These are phyloP conservation scores for Falco columbarius DNA, from an alignment of 2,797 vertebrate genomes.

Conservation along the genomic window DNA sequence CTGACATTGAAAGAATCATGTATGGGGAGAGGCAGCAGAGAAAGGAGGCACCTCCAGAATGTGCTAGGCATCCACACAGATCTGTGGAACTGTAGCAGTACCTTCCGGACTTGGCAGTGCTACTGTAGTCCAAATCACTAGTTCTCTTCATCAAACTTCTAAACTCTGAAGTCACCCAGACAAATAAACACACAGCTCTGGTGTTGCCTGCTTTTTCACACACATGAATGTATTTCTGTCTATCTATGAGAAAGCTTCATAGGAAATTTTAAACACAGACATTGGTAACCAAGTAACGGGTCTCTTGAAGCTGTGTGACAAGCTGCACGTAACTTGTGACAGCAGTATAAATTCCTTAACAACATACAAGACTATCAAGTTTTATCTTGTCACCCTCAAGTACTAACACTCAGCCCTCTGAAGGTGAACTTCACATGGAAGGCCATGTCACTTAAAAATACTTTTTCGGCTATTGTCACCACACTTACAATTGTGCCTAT, in stretches of 20 bases:
- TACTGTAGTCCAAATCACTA: background rate
- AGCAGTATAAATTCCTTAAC: background rate
- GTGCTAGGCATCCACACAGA: background rate
- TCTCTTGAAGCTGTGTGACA: background rate
- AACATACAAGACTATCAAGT: rapidly evolving
- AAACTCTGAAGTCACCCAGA: background rate
- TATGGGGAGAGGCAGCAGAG: background rate
- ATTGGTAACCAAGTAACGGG: background rate
- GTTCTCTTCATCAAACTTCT: background rate
- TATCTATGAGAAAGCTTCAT: background rate
- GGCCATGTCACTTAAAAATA: background rate
- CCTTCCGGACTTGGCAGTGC: background rate
- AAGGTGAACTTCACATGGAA: background rate
- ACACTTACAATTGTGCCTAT: background rate
- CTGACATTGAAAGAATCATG: background rate
- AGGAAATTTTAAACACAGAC: background rate
- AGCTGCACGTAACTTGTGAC: background rate
- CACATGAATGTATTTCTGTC: background rate
- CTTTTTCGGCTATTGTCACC: background rate
- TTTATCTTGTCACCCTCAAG: background rate
- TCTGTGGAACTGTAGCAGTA: background rate
- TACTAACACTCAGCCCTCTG: background rate
- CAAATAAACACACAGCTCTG: background rate
- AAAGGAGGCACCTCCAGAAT: background rate
- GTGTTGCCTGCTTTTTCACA: background rate